Evolutionary conservation across 1,140 invertebrate species (phyloP).

Genomic region (Bombus cullumanus): DNA sequence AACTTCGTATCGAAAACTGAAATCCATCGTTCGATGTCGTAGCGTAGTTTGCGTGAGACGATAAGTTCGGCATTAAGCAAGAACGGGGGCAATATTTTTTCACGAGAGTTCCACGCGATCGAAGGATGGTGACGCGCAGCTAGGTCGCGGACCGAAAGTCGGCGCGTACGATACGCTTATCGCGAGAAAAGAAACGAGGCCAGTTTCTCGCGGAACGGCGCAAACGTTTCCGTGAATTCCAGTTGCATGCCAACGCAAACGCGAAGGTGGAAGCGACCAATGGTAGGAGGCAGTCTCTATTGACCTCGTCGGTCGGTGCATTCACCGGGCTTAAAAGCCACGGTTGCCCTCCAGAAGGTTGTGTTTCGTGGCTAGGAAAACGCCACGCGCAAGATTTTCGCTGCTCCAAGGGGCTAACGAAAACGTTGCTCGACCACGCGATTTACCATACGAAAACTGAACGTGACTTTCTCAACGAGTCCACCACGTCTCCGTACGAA

Average conservation of each 20-base stretch:
- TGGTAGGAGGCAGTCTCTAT: slow-evolving; percentile 37
- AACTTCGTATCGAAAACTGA: not conserved
- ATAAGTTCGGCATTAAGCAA: not conserved
- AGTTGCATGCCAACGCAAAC: slow-evolving; percentile 18
- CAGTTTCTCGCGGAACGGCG: slow-evolving; percentile 36
- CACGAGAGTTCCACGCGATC: not conserved
- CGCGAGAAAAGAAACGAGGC: slow-evolving; percentile 31
- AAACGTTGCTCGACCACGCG: not conserved
- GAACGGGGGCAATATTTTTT: not conserved
- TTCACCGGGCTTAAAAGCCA: slow-evolving; percentile 38
- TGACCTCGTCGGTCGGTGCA: slow-evolving; percentile 30
- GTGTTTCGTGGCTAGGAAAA: slow-evolving; percentile 37
- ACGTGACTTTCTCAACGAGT: too few species aligned
- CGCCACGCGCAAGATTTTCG: not conserved
- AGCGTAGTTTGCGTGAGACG: not conserved
- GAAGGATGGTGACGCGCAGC: slow-evolving; percentile 30
- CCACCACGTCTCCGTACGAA: too few species aligned
- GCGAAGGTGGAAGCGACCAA: slow-evolving; percentile 8
- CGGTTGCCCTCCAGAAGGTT: not conserved
- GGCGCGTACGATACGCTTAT: slow-evolving; percentile 36
- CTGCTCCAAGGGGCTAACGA: not conserved
- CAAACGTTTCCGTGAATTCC: slow-evolving; percentile 47
- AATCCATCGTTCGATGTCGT: not conserved
- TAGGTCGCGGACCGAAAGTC: slow-evolving; percentile 7
- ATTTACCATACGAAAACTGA: not conserved